Base-by-base conservation (phyloP, 2,888 invertebrate genomes). In the Pseudococcus longispinus region DNA sequence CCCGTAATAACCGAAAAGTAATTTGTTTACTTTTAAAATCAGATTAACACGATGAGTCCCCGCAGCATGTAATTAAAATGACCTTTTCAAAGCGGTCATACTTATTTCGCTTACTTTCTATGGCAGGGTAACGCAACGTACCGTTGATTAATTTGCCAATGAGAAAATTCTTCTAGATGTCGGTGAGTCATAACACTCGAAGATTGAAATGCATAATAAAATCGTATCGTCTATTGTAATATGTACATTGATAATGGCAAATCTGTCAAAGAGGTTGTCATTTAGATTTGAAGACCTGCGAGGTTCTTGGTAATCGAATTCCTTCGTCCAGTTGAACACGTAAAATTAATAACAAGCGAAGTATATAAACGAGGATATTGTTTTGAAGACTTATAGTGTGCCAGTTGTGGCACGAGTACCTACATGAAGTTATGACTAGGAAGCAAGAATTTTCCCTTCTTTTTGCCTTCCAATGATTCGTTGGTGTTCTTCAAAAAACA, bases 11-110 rank as follows among this genome's bases (percentile, higher is more conserved):
- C 70, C 70, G 70, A 70, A 70, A 70, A 70, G 70, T 70, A 70
- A 70, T 70, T 70, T 70, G 70, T 70, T 70, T 70, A 70, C 70
- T 70, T 70, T 70, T 70, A 70, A 70, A 70, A 70, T 70, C 70
- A 70, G 70, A 70, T 70, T 70, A 70, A 26, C 29, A 18, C 18
- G 70, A 18, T 15, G 70, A 70, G 18, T 29, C 29, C 70, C 70
- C 70, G 70, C 70, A 70, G 70, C 70, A 70, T 70, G 70, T 70
- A 70, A 70, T 70, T 70, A 70, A 70, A 70, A 70, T 70, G 70
- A 70, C 70, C 70, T 70, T 70, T 60, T 60, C 60, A 23, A 15
- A 60, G 23, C 60, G 60, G 60, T 60, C 60, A 60, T 60, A 60
- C 23, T 4, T 60, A 60, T 23, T 70, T 70, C 5, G 70, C 70